Base-by-base conservation (phyloP, 2,113 vertebrate genomes). In the Poeciliopsis prolifica region DNA sequence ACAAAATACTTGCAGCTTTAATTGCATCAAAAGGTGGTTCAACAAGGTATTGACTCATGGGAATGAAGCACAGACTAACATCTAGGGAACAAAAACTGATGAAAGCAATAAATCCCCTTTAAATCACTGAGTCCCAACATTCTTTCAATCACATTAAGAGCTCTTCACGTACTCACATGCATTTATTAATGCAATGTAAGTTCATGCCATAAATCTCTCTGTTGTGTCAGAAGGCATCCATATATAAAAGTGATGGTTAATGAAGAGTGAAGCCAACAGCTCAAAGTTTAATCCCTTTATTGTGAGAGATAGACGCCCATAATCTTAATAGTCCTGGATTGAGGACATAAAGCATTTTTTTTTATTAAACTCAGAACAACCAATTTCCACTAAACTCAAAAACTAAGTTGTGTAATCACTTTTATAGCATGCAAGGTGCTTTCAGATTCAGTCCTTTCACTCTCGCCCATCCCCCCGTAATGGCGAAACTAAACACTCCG, bases 291-390 rank as follows among this genome's bases (percentile, higher is more conserved):
- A 89, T 87, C 72, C 76, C 44, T 83, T 87, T 82, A 82, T 72
- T 42, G 78, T 74, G 54, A 66, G 78, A 72, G 78, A 87, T 70
- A 78, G 74, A 68, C 68, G 76, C 70, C 54, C 58, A 75, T 70
- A 70, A 70, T 77, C 78, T 37, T 69, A 70, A 83, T 74, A 61
- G 65, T 71, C 26, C 66, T 62, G 72, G 40, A 83, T 72, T 61
- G 76, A 83, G 78, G 76, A 79, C 85, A 77, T 82, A 65, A 77
- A 81, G 81, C 74, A 54, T 81, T 77, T 85, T 85, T 73, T 75
- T 73, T 75, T 77, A 65, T 22, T 15, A 83, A 88, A 79, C 60
- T 76, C 60, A 78, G 78, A 80, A 76, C 83, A 81, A 78, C 65
- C 71, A 85, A 83, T 85, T 83, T 80, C 74, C 72, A 69, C 69